A percentile compares a stretch with the other conserved stretches of the same genome.
Evolutionary conservation across 2,113 vertebrate species (phyloP).

Genomic region (Lagenorhynchus albirostris): DNA sequence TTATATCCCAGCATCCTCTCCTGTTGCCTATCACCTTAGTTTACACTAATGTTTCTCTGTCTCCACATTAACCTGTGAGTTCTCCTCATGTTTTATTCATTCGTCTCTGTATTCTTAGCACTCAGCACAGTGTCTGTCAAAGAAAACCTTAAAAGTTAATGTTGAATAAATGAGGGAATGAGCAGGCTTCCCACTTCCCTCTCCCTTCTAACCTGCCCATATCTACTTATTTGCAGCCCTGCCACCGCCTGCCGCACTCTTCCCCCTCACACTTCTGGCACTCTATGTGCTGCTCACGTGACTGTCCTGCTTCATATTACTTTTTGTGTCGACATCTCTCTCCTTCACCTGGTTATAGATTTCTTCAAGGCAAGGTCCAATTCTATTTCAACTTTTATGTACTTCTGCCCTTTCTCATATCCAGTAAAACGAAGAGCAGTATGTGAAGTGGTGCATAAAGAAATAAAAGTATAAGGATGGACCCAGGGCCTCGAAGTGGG

Average conservation of each 20-base stretch:
- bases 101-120: not conserved
- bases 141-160: not conserved
- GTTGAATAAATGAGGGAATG: not conserved
- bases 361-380: not conserved
- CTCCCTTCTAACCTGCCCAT: not conserved
- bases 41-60: not conserved
- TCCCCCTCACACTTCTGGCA: not conserved
- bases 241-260: not conserved
- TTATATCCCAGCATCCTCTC: not conserved
- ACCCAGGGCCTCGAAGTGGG: not conserved
- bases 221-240: too few species aligned
- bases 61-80: not conserved
- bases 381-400: constrained; percentile 8
- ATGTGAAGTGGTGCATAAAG: not conserved
- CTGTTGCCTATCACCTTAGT: not conserved
- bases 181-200: not conserved
- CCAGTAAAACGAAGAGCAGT: not conserved
- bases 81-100: not conserved
- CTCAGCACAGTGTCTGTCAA: not conserved
- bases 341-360: not conserved
- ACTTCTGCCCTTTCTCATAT: not conserved
- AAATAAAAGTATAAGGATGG: not conserved
- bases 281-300: not conserved
- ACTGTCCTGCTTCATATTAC: not conserved
- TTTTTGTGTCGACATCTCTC: not conserved